Conservation (phyloP, 2,797 vertebrate species). For the Kryptolebias ocellatus region DNA sequence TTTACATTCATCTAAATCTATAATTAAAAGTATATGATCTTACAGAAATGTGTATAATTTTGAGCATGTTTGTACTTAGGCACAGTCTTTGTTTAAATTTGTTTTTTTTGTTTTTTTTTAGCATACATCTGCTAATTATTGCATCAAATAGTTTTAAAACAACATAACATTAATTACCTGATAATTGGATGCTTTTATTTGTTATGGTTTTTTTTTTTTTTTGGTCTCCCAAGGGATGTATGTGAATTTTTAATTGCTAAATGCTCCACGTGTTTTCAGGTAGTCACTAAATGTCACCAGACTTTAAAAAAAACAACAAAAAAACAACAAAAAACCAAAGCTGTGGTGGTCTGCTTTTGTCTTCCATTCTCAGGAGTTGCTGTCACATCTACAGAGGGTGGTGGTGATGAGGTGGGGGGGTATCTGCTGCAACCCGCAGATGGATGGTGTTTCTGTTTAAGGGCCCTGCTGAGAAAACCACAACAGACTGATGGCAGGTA, state of each 20-base stretch:
- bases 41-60: too few species aligned
- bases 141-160: not conserved
- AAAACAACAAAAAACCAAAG: conserved; percentile 1
- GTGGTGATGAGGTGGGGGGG: not conserved
- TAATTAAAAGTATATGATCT: too few species aligned
- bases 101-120: not conserved
- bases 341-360: conserved; percentile 16
- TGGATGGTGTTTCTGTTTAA: conserved; percentile 45
- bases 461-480: conserved; percentile 60
- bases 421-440: conserved; percentile 42
- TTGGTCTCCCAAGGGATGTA: not conserved
- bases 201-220: not conserved
- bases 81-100: not conserved
- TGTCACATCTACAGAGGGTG: conserved; percentile 34
- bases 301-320: not conserved
- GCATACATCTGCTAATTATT: conserved; percentile 14
- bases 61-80: not conserved
- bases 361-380: conserved; percentile 24
- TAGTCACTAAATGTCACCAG: not conserved
- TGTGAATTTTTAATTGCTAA: conserved; percentile 1
- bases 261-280: conserved; percentile 8
- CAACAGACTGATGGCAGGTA: conserved; percentile 57
- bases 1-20: too few species aligned
- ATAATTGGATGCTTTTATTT: not conserved
- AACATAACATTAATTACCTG: not conserved